Evolutionary conservation across 2,797 vertebrate genomes (phyloP).

Genomic region (Graptemys geographica): DNA sequence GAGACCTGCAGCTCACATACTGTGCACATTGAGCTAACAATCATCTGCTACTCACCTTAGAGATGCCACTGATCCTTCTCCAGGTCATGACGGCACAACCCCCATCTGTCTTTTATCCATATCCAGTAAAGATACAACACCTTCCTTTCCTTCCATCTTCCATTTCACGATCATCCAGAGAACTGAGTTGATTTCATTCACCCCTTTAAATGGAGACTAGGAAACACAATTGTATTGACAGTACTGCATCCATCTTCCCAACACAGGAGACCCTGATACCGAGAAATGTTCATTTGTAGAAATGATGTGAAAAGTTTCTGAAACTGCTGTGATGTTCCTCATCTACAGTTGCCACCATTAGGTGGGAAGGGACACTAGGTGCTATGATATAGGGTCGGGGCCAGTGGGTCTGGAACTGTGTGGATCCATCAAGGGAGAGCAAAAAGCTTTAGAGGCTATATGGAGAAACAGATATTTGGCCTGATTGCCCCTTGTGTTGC

Average conservation of each 20-base stretch:
- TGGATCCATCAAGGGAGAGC: not conserved
- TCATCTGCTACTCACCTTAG: not conserved
- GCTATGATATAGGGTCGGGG: not conserved
- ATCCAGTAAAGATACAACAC: not conserved
- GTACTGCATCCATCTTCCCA: not conserved
- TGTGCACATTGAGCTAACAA: not conserved
- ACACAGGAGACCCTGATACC: not conserved
- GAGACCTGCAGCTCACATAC: not conserved
- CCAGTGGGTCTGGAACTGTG: not conserved
- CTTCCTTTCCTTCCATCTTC: not conserved
- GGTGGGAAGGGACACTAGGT: not conserved
- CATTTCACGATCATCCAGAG: not conserved
- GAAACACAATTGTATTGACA: not conserved
- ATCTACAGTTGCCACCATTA: not conserved
- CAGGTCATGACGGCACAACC: not conserved
- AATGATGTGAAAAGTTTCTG: not conserved
- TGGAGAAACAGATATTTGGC: not conserved
- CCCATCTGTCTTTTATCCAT: not conserved
- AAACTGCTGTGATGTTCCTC: not conserved
- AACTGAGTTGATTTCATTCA: not conserved
- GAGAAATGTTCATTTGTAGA: not conserved
- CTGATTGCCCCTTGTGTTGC: not conserved
- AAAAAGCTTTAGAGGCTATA: not conserved
- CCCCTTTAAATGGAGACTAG: not conserved
- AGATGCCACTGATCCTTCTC: not conserved